Percentiles rank a stretch among this genome's conserved stretches.
phyloP scores from a whole-genome alignment of 2,888 invertebrate species.

The Chalcosyrphus nemorum region DNA sequence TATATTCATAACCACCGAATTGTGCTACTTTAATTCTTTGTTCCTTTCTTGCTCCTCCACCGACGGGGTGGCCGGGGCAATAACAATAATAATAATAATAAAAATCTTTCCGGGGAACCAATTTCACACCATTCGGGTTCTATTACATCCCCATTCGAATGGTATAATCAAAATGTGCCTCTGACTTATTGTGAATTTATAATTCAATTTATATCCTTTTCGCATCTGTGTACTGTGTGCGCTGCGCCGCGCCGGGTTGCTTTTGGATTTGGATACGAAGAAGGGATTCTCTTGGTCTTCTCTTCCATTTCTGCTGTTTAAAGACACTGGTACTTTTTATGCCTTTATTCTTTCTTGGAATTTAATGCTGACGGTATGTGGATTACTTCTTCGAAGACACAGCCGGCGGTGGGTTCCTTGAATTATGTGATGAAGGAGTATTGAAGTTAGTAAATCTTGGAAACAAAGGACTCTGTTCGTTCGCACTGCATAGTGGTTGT shows the following conservation, averaged over 20 bases:
- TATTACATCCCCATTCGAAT: constrained; percentile 71
- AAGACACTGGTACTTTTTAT: constrained; percentile 22
- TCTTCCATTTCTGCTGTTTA: constrained; percentile 36
- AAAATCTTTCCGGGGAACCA: constrained; percentile 69
- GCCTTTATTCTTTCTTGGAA: constrained; percentile 18
- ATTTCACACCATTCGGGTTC: constrained; percentile 73
- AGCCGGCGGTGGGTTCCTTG: constrained; percentile 28
- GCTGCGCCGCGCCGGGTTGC: constrained; percentile 17
- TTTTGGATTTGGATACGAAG: constrained; percentile 36
- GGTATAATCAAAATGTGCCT: constrained; percentile 73
- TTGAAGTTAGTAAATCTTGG: constrained; percentile 48
- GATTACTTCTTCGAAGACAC: constrained; percentile 40
- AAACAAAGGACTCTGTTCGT: constrained; percentile 18
- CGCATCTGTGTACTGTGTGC: constrained; percentile 66
- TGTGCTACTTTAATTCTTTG: constrained; percentile 61
- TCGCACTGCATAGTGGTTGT: neutral
- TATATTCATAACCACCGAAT: constrained; percentile 70
- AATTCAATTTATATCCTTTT: constrained; percentile 73
- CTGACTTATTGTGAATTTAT: constrained; percentile 73
- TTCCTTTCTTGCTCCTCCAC: constrained; percentile 29
- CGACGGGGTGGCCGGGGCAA: no score
- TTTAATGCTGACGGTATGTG: constrained; percentile 52
- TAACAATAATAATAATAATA: constrained; percentile 72
- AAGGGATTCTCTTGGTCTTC: constrained; percentile 40
- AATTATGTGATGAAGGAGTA: constrained; percentile 47